These are phyloP conservation scores for Grammomys dolichurus DNA, from an alignment of 2,113 vertebrate species.

Conservation along the genomic window DNA sequence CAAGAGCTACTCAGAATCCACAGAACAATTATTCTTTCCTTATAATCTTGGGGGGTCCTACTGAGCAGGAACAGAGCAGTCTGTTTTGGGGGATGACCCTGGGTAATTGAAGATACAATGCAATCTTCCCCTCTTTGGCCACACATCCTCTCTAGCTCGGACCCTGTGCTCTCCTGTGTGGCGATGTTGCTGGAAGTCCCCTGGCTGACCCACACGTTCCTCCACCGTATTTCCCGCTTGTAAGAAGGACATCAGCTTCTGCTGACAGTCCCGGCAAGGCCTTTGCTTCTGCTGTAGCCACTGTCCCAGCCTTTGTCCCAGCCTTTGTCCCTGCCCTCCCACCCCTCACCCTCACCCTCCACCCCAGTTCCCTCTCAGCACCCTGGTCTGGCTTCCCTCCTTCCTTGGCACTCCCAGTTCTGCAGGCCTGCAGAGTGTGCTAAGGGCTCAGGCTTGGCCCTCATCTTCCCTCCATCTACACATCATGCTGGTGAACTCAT, in stretches of 20 bases:
- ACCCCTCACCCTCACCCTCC: no score
- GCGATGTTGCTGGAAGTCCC: fast-evolving
- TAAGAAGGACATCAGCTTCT: no score
- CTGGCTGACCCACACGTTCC: neutral
- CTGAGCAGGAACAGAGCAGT: neutral
- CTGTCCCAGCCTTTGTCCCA: fast-evolving
- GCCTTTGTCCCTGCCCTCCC: no score
- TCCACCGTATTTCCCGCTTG: no score
- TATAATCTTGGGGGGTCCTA: neutral
- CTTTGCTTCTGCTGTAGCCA: neutral
- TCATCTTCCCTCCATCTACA: neutral
- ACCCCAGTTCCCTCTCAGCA: neutral
- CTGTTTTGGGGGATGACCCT: neutral
- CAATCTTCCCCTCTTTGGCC: neutral
- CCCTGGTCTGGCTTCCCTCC: neutral
- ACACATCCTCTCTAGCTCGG: neutral
- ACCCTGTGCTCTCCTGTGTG: neutral
- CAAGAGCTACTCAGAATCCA: neutral
- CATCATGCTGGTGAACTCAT: neutral
- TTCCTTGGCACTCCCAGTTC: neutral
- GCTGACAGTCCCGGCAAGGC: neutral
- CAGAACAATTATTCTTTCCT: neutral
- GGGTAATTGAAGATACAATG: neutral
- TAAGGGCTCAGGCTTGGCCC: neutral
- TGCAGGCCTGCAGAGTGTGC: no score